Conservation (phyloP, 2,888 invertebrate genomes). For the Gryllus longicercus region DNA sequence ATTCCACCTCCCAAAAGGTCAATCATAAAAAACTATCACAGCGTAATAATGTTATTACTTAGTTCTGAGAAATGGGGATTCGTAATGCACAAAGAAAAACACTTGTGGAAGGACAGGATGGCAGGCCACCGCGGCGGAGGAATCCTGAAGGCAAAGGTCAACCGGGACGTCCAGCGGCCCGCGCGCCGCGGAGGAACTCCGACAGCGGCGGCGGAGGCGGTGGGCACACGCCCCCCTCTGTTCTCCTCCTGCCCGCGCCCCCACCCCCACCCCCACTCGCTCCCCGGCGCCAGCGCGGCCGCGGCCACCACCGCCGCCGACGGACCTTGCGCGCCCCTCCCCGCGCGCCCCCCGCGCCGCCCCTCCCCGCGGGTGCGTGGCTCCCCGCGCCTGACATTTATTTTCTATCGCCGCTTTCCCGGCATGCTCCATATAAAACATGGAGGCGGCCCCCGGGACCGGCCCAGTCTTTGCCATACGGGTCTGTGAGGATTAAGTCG, state of each 20-base stretch:
- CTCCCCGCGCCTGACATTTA: slow-evolving; percentile 29
- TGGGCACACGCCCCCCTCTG: too few relatives aligned
- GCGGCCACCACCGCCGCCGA: background rate
- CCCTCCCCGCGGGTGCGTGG: background rate
- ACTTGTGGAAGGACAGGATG: too few relatives aligned
- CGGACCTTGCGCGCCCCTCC: slow-evolving; percentile 26
- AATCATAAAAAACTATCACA: too few relatives aligned
- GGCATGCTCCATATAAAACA: slow-evolving; percentile 33
- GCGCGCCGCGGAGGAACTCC: background rate
- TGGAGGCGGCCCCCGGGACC: slow-evolving; percentile 28
- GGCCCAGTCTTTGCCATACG: slow-evolving; percentile 31
- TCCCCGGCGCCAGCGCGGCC: background rate
- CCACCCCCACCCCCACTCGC: too few relatives aligned
- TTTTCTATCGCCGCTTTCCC: slow-evolving; percentile 23
- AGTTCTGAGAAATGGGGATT: too few relatives aligned
- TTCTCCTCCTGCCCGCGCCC: too few relatives aligned
- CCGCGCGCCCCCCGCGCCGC: background rate
- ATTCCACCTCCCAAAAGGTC: too few relatives aligned
- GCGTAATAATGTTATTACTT: too few relatives aligned
- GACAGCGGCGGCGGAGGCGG: too few relatives aligned
- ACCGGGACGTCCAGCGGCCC: background rate
- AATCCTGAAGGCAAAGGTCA: background rate
- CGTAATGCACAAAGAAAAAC: too few relatives aligned
- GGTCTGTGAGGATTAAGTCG: background rate
- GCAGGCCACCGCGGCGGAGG: background rate